These are phyloP conservation scores for Anguilla megastoma DNA, from an alignment of 2,797 vertebrate species.

Conservation along the genomic window DNA sequence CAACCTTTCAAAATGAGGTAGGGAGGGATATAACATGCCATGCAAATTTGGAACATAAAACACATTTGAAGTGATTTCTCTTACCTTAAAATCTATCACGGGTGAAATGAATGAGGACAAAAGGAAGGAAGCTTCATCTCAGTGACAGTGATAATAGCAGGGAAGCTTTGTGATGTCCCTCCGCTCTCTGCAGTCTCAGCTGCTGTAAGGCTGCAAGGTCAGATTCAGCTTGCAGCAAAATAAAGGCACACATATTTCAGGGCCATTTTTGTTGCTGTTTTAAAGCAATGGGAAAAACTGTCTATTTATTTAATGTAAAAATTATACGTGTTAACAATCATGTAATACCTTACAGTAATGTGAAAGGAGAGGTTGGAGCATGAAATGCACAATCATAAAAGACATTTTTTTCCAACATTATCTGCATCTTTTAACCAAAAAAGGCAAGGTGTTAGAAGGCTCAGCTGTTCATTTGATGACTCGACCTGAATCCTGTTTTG, in stretches of 20 bases:
- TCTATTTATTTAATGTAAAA: not conserved
- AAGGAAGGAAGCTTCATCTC: not conserved
- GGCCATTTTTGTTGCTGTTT: not conserved
- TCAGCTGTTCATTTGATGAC: not conserved
- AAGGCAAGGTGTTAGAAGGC: not conserved
- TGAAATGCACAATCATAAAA: not conserved
- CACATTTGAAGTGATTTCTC: not conserved
- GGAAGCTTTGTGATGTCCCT: not conserved
- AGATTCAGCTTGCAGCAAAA: not conserved
- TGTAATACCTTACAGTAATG: not conserved
- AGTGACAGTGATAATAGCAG: not conserved
- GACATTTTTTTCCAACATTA: not conserved
- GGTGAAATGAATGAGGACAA: not conserved
- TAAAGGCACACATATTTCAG: not conserved
- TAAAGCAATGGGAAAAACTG: not conserved
- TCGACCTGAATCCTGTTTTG: not conserved
- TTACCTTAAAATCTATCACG: not conserved
- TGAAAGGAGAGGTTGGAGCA: not conserved
- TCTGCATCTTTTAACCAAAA: not conserved
- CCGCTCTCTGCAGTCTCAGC: not conserved
- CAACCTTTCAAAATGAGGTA: not conserved
- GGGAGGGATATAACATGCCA: not conserved
- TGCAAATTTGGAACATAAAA: not conserved
- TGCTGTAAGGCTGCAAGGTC: slow-evolving; percentile 2
- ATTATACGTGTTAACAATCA: not conserved